Evolutionary conservation across 1,140 invertebrate species (phyloP).

Genomic region (Gyrodactylus salaris): DNA sequence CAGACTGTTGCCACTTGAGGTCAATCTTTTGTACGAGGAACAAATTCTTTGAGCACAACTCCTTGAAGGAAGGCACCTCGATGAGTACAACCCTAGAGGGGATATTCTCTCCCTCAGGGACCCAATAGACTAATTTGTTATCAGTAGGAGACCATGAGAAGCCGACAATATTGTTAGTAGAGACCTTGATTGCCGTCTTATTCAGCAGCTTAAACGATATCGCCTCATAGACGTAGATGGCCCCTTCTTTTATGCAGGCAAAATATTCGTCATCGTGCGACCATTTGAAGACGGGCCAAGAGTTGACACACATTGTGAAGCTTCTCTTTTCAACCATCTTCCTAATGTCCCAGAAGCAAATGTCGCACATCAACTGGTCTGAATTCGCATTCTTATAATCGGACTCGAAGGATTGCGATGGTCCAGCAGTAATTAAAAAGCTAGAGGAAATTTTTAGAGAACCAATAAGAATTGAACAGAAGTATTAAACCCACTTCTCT

Average conservation of each 20-base stretch:
- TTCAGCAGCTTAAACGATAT: slow-evolving; percentile 4
- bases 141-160: slow-evolving; percentile 96
- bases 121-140: slow-evolving; percentile 81
- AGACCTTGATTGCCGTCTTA: neutral
- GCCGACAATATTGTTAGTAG: slow-evolving; percentile 23
- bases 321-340: neutral
- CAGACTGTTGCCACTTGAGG: slow-evolving; percentile 63
- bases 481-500: too few species aligned
- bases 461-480: too few species aligned
- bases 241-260: slow-evolving; percentile 33
- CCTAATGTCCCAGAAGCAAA: neutral
- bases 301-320: neutral
- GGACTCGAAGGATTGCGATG: neutral
- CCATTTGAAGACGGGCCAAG: slow-evolving; percentile 31
- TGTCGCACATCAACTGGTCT: too few species aligned
- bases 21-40: slow-evolving; percentile 43
- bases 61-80: slow-evolving; percentile 35
- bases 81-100: slow-evolving; percentile 24
- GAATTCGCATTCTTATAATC: neutral
- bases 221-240: slow-evolving; percentile 73
- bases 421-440: neutral
- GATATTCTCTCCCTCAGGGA: slow-evolving; percentile 43
- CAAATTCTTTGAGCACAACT: slow-evolving; percentile 73
- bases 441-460: too few species aligned
- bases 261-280: slow-evolving; percentile 83